A percentile compares a stretch with the other conserved stretches of the same genome.
Evolutionary conservation across 2,888 invertebrate genomes (phyloP).

Genomic region (Brachynemurus nebulosus): DNA sequence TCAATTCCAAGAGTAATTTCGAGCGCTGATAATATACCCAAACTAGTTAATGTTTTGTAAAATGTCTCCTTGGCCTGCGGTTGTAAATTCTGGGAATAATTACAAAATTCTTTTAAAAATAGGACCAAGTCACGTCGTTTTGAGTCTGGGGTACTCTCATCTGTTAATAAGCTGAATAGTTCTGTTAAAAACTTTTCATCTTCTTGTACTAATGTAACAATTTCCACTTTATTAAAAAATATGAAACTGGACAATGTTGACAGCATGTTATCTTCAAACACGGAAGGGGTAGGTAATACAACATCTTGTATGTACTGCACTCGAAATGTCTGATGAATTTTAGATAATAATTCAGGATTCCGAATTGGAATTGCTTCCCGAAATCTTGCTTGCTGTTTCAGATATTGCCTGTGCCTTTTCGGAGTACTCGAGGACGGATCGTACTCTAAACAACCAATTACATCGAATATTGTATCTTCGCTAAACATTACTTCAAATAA

Average conservation of each 20-base stretch:
- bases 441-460: conserved; percentile 96
- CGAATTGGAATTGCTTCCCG: conserved; percentile 90
- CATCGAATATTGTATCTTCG: conserved; percentile 92
- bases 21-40: conserved; percentile 78
- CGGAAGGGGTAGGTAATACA: conserved; percentile 94
- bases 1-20: conserved; percentile 85
- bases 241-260: conserved; percentile 97
- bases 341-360: conserved; percentile 85
- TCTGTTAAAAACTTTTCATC: conserved; percentile 94
- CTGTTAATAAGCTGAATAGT: conserved; percentile 84
- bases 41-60: conserved; percentile 83
- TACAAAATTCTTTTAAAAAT: conserved; percentile 98
- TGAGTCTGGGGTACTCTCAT: conserved; percentile 68
- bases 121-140: conserved; percentile 88
- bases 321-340: conserved; percentile 99
- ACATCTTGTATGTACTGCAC: conserved; percentile 99
- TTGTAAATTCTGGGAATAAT: conserved; percentile 96
- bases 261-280: conserved; percentile 98
- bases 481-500: conserved; percentile 97
- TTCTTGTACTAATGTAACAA: conserved; percentile 93
- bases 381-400: conserved; percentile 82
- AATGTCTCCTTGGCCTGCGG: conserved; percentile 94
- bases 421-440: conserved; percentile 79
- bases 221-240: conserved; percentile 99
- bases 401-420: conserved; percentile 90